phyloP scores from a whole-genome alignment of 2,797 vertebrate genomes.

The Notoglanidium macrostoma region DNA sequence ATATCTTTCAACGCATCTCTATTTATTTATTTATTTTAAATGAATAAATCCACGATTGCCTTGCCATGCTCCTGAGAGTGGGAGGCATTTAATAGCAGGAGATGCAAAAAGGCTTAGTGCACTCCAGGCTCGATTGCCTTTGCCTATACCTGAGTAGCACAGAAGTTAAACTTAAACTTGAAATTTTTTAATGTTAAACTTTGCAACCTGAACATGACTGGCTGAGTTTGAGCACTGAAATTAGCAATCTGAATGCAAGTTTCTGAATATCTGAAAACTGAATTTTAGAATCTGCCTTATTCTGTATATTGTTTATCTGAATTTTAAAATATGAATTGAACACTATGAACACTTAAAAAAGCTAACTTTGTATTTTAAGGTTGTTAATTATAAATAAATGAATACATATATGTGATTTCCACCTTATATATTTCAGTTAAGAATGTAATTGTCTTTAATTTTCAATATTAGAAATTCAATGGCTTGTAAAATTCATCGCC shows the following conservation, averaged over 20 bases:
- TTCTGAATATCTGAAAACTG: neutral
- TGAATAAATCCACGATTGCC: neutral
- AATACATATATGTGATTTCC: too few relatives aligned
- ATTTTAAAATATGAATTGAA: too few relatives aligned
- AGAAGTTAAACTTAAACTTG: neutral
- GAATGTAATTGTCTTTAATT: too few relatives aligned
- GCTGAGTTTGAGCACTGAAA: neutral
- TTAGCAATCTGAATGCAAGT: neutral
- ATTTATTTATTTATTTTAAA: neutral
- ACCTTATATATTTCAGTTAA: too few relatives aligned
- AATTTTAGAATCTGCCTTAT: neutral
- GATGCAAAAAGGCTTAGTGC: neutral
- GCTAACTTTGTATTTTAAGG: too few relatives aligned
- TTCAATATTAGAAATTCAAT: too few relatives aligned
- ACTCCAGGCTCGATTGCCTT: neutral
- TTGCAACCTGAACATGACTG: neutral
- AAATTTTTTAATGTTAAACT: neutral
- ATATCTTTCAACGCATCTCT: neutral
- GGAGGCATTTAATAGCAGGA: neutral
- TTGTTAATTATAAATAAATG: too few relatives aligned
- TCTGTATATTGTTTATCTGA: too few relatives aligned
- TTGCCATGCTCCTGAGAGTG: neutral
- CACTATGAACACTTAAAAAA: neutral
- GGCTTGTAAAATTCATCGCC: too few relatives aligned
- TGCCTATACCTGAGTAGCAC: neutral